A percentile compares a stretch with the other conserved stretches of the same genome.
These are phyloP conservation scores for Thereuonema tuberculata DNA, from an alignment of 1,140 invertebrate species.

Conservation along the genomic window DNA sequence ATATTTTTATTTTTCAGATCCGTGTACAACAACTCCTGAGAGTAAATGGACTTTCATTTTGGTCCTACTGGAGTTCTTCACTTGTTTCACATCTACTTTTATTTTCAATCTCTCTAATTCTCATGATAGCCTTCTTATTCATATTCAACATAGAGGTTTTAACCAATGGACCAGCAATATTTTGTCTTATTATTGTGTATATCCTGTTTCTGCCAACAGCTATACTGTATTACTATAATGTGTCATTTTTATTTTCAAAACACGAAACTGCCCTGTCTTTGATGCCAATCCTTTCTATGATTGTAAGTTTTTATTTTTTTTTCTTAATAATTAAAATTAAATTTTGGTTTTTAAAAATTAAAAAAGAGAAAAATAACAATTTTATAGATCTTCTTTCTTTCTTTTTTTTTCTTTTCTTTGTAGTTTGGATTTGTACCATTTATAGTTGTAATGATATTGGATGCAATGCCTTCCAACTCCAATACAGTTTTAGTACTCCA, in stretches of 20 bases:
- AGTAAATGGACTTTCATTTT: neutral
- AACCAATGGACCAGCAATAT: neutral
- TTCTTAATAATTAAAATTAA: neutral
- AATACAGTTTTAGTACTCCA: constrained; percentile 44
- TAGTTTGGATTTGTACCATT: constrained; percentile 54
- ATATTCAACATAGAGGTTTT: neutral
- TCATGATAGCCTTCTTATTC: neutral
- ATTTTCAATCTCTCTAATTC: neutral
- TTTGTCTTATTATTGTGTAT: neutral
- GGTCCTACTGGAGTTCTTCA: neutral
- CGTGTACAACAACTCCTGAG: neutral
- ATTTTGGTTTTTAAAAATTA: neutral
- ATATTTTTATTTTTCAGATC: too few species aligned
- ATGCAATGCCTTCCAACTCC: constrained; percentile 17
- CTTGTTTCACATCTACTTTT: neutral
- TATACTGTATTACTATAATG: neutral
- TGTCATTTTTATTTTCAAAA: neutral
- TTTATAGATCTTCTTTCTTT: neutral
- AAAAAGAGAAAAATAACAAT: neutral
- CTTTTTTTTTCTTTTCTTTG: neutral
- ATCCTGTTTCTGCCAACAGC: neutral
- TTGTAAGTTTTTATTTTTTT: neutral
- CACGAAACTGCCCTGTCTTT: neutral
- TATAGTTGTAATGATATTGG: constrained; percentile 40
- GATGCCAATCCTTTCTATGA: neutral